Conservation (phyloP, 1,140 invertebrate species). For the Metopolophium dirhodum region DNA sequence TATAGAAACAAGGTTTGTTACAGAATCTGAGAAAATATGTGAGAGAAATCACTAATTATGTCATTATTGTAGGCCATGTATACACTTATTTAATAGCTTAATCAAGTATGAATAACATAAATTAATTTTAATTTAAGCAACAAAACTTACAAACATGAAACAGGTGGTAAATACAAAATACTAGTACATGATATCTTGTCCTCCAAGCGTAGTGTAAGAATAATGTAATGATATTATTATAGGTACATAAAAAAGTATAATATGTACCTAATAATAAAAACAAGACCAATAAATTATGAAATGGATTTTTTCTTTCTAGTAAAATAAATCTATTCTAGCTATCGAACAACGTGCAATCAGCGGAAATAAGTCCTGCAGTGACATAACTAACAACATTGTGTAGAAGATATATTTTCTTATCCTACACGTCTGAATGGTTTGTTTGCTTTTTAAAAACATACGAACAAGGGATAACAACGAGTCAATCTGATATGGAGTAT, state of each 20-base stretch:
- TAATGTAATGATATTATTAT: neutral
- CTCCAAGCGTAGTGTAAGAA: neutral
- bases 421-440: constrained; percentile 33
- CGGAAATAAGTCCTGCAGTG: constrained; percentile 28
- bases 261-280: neutral
- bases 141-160: neutral
- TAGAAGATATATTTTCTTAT: constrained; percentile 48
- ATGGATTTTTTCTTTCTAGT: neutral
- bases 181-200: neutral
- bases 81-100: neutral
- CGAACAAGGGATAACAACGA: constrained; percentile 43
- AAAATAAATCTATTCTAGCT: neutral
- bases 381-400: constrained; percentile 48
- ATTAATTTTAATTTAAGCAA: neutral
- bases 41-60: neutral
- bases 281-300: constrained; percentile 7
- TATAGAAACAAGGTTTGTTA: neutral
- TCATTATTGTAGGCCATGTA: neutral
- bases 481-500: constrained; percentile 49
- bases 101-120: neutral
- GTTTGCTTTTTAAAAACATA: constrained; percentile 42
- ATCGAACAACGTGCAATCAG: constrained; percentile 11
- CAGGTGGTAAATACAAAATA: neutral
- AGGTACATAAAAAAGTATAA: neutral
- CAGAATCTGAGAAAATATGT: neutral